These are phyloP conservation scores for Gymnoscelis rufifasciata DNA, from an alignment of 2,888 invertebrate genomes.

Conservation along the genomic window DNA sequence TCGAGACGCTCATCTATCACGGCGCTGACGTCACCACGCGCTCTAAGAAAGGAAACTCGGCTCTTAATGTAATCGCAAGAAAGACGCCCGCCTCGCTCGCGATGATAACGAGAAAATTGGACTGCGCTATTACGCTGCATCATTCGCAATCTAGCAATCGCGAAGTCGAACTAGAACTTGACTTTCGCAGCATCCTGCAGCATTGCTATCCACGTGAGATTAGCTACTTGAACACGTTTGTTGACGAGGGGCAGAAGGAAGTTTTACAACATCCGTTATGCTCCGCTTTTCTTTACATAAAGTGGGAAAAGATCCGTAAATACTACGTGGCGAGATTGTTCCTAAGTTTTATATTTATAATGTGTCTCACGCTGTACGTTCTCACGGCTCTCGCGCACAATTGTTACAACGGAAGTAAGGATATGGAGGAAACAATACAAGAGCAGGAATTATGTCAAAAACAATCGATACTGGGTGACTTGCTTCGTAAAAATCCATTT, in stretches of 20 bases:
- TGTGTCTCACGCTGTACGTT: conserved; percentile 89
- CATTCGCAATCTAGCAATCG: conserved; percentile 88
- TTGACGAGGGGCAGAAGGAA: conserved; percentile 93
- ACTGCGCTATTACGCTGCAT: conserved; percentile 87
- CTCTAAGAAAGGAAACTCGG: conserved; percentile 92
- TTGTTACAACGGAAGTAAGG: conserved; percentile 89
- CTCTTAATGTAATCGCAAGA: conserved; percentile 89
- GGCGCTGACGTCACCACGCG: conserved; percentile 94
- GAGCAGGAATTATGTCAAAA: conserved; percentile 87
- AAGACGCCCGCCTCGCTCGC: conserved; percentile 92
- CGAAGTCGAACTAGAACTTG: conserved; percentile 89
- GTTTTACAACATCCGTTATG: conserved; percentile 91
- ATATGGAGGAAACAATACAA: conserved; percentile 85
- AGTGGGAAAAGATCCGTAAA: conserved; percentile 94
- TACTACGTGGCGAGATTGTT: conserved; percentile 90
- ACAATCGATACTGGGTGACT: conserved; percentile 86
- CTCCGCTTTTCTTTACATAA: conserved; percentile 91
- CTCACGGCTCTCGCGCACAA: conserved; percentile 90
- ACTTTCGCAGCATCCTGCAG: conserved; percentile 89
- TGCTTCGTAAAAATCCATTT: conserved; percentile 85
- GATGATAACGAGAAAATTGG: conserved; percentile 89
- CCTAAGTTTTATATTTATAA: conserved; percentile 87
- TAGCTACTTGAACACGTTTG: conserved; percentile 90
- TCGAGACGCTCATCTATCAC: conserved; percentile 89
- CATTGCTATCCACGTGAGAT: conserved; percentile 92